Conservation (phyloP, 2,113 vertebrate genomes). For the Albula glossodonta region DNA sequence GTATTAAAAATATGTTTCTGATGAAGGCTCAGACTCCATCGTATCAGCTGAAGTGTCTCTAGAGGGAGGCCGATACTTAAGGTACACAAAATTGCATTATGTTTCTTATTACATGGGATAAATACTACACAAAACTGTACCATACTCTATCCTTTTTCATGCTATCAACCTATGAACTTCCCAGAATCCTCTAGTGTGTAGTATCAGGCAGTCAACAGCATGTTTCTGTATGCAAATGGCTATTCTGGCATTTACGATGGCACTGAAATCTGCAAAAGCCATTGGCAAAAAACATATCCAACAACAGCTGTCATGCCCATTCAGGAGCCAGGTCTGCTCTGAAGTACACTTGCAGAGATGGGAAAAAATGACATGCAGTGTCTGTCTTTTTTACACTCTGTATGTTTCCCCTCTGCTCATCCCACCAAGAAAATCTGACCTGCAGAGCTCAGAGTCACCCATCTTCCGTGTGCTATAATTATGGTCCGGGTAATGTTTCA, state of each 20-base stretch:
- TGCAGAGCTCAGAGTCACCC: conserved; percentile 44
- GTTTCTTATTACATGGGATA: too few species aligned
- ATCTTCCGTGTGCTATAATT: conserved; percentile 58
- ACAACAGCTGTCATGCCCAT: background rate
- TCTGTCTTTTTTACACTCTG: conserved; percentile 4
- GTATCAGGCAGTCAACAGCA: background rate
- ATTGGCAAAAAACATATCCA: background rate
- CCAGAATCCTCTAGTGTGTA: background rate
- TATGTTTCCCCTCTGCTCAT: conserved; percentile 31
- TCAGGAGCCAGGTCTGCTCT: background rate
- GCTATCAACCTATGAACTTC: background rate
- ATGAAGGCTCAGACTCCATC: too few species aligned
- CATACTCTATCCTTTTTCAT: too few species aligned
- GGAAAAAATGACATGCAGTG: conserved; percentile 7
- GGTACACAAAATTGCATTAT: too few species aligned
- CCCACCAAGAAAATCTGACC: conserved; percentile 45
- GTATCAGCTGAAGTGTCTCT: too few species aligned
- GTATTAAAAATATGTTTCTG: too few species aligned
- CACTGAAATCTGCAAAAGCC: background rate
- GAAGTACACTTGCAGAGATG: background rate
- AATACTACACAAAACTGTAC: too few species aligned
- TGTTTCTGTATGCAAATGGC: background rate
- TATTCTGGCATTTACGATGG: background rate
- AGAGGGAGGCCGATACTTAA: too few species aligned
- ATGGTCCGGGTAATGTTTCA: conserved; percentile 51